These are phyloP conservation scores for Mesocricetus auratus DNA, from an alignment of 2,113 vertebrate genomes.

Conservation along the genomic window DNA sequence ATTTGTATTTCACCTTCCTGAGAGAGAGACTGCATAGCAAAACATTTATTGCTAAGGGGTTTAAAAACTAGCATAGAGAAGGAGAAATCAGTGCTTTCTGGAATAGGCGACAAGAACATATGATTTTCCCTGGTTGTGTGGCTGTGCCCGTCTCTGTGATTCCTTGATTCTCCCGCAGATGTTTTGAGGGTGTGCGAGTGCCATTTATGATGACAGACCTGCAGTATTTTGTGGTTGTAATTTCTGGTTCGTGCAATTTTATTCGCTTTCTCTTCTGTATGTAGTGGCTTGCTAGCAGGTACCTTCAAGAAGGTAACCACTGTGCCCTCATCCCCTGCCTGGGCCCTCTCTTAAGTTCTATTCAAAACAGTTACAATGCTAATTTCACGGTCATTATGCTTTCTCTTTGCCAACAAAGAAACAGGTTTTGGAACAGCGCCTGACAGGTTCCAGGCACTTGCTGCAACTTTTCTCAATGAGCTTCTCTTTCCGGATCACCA, in stretches of 20 bases:
- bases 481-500: neutral
- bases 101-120: constrained; percentile 29
- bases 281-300: neutral
- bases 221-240: neutral
- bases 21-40: constrained; percentile 31
- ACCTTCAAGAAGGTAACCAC: neutral
- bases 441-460: neutral
- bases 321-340: neutral
- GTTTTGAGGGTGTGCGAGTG: neutral
- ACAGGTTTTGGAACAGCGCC: neutral
- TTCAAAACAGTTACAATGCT: neutral
- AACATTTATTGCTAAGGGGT: constrained; percentile 74
- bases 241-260: neutral
- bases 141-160: constrained; percentile 8
- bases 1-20: constrained; percentile 57
- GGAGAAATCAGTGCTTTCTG: constrained; percentile 53
- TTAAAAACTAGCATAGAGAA: constrained; percentile 67
- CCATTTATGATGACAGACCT: neutral
- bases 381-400: neutral
- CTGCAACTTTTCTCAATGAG: neutral
- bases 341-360: neutral
- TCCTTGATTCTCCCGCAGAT: neutral
- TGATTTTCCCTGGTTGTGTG: neutral
- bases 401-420: neutral
- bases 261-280: neutral